Evolutionary conservation across 2,888 invertebrate genomes (phyloP).

Genomic region (Drosophila nr. perissopoda): DNA sequence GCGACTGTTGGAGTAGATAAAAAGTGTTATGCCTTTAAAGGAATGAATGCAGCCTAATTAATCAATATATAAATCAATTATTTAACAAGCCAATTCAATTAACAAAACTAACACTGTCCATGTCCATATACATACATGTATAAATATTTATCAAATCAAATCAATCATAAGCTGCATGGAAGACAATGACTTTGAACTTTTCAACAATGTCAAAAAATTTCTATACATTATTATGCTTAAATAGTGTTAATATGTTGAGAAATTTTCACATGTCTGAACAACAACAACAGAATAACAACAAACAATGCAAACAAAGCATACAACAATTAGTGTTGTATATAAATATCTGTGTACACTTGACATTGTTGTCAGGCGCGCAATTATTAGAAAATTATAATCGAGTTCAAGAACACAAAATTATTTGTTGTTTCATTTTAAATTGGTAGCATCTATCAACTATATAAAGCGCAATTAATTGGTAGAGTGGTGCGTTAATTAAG

Average conservation of each 20-base stretch:
- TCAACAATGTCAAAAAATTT: conserved; percentile 26
- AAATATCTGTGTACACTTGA: conserved; percentile 58
- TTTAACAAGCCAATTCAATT: conserved; percentile 64
- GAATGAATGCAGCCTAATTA: conserved; percentile 62
- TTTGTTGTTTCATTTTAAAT: conserved; percentile 9
- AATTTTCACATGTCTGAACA: conserved; percentile 41
- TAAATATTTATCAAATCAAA: conserved; percentile 41
- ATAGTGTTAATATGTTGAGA: conserved; percentile 52
- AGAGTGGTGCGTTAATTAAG: conserved; percentile 18
- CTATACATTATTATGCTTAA: conserved; percentile 24
- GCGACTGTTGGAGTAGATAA: conserved; percentile 35
- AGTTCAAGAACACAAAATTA: conserved; percentile 64
- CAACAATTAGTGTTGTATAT: conserved; percentile 53
- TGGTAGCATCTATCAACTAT: conserved; percentile 55
- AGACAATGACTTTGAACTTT: conserved; percentile 50
- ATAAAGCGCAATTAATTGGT: conserved; percentile 77
- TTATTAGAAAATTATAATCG: conserved; percentile 62
- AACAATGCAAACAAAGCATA: conserved; percentile 26
- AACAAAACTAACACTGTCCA: conserved; percentile 58
- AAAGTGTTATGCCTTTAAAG: conserved; percentile 35
- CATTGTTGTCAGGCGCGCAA: conserved; percentile 61
- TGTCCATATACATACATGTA: conserved; percentile 31
- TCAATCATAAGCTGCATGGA: conserved; percentile 50
- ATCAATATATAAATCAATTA: conserved; percentile 64
- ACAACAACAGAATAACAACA: conserved; percentile 7